phyloP scores from a whole-genome alignment of 2,888 invertebrate genomes.

The Hydrotaea cyrtoneurina region DNA sequence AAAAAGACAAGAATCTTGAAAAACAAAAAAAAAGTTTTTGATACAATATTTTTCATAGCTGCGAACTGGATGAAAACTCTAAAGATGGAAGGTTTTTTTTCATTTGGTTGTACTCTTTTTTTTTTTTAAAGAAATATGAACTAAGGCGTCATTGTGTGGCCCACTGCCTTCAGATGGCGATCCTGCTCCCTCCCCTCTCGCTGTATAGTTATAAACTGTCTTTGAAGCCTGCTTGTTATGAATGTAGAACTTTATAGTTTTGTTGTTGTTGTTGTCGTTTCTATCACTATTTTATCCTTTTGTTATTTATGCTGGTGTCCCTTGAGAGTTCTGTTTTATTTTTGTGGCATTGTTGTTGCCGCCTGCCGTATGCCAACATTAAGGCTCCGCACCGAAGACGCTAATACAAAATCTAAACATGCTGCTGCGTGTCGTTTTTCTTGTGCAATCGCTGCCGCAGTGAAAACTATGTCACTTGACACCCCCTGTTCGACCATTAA shows the following conservation, averaged over 20 bases:
- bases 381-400: neutral
- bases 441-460: neutral
- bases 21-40: slow-evolving; percentile 7
- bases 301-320: slow-evolving; percentile 37
- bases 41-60: slow-evolving; percentile 3
- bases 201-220: too few species aligned
- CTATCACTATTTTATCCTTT: neutral
- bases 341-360: neutral
- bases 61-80: neutral
- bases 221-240: too few species aligned
- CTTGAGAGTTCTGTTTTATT: slow-evolving; percentile 27
- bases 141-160: too few species aligned
- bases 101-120: too few species aligned
- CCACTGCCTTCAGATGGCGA: too few species aligned
- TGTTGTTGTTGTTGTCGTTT: neutral
- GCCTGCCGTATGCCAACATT: neutral
- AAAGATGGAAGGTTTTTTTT: slow-evolving; percentile 2
- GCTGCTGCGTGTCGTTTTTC: neutral
- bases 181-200: too few species aligned
- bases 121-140: slow-evolving; percentile 42
- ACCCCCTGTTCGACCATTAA: slow-evolving; percentile 47
- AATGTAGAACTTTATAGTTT: neutral
- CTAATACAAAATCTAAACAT: slow-evolving; percentile 35
- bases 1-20: slow-evolving; percentile 45
- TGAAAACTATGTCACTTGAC: slow-evolving; percentile 48